Evolutionary conservation across 2,797 vertebrate genomes (phyloP).

Genomic region (Petrocephalus sullivani): DNA sequence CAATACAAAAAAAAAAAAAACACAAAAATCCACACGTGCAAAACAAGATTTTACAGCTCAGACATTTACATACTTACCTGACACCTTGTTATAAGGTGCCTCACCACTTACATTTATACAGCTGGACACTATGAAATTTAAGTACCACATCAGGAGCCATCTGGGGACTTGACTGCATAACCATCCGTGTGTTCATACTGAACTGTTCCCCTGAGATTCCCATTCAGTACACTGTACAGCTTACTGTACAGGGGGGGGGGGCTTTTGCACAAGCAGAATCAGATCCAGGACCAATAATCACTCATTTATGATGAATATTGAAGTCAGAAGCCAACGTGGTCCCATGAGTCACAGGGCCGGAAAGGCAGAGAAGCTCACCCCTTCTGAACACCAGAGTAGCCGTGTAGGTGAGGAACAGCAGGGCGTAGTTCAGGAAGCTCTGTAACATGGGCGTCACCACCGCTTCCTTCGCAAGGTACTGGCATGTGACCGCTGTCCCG

Average conservation of each 20-base stretch:
- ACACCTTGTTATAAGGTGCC: not conserved
- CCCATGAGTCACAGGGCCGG: not conserved
- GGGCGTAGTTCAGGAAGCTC: slow-evolving; percentile 85
- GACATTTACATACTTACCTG: not conserved
- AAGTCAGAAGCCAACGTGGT: not conserved
- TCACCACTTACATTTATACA: not conserved
- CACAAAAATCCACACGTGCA: not conserved
- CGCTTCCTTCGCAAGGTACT: slow-evolving; percentile 65
- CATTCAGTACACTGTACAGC: not conserved
- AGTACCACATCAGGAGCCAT: not conserved
- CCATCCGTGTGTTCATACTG: not conserved
- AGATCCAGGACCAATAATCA: not conserved
- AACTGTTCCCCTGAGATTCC: not conserved
- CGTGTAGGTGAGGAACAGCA: slow-evolving; percentile 80
- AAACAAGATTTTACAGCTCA: not conserved
- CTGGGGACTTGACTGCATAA: not conserved
- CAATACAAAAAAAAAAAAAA: not conserved
- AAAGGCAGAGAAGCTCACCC: slow-evolving; percentile 61
- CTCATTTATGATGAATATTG: not conserved
- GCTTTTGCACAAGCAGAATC: not conserved
- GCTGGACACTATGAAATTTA: not conserved
- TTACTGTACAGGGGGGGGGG: not conserved
- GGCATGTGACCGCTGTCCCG: slow-evolving; percentile 85
- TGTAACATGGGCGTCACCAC: slow-evolving; percentile 88
- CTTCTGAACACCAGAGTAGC: slow-evolving; percentile 61